Evolutionary conservation across 1,140 invertebrate genomes (phyloP).

Genomic region (Oreohelix idahoensis): DNA sequence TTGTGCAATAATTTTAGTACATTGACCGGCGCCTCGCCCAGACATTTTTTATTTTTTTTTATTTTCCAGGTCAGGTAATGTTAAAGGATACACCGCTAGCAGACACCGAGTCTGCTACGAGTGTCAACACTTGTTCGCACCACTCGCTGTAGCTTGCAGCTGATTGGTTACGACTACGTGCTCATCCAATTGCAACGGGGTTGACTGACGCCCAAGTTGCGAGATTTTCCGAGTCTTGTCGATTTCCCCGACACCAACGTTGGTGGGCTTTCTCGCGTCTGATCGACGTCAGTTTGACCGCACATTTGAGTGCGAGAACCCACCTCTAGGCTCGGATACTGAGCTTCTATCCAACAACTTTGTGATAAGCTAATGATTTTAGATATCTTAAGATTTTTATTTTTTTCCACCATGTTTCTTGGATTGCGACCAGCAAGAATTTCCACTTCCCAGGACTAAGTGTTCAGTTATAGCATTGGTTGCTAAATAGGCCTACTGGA

Average conservation of each 20-base stretch:
- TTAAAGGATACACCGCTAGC: not conserved
- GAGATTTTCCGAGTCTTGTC: not conserved
- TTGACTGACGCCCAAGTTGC: not conserved
- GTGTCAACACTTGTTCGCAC: not conserved
- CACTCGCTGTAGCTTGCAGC: not conserved
- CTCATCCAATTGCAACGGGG: not conserved
- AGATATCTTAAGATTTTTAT: too few relatives aligned
- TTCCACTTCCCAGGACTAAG: too few relatives aligned
- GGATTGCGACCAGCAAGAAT: too few relatives aligned
- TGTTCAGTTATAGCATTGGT: too few relatives aligned
- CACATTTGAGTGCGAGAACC: too few relatives aligned
- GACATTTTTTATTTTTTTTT: not conserved
- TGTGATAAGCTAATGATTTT: too few relatives aligned
- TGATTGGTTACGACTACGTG: not conserved
- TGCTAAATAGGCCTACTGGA: too few relatives aligned
- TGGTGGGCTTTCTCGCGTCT: slow-evolving; percentile 1
- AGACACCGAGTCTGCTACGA: not conserved
- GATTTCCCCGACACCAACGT: not conserved
- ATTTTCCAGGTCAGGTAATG: not conserved
- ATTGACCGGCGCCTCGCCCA: too few relatives aligned
- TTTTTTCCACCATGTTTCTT: too few relatives aligned
- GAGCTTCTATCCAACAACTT: too few relatives aligned
- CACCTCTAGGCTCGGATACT: too few relatives aligned
- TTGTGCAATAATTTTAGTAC: too few relatives aligned
- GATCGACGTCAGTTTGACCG: not conserved